Conservation (phyloP, 2,888 invertebrate species). For the Epinotia nisella region DNA sequence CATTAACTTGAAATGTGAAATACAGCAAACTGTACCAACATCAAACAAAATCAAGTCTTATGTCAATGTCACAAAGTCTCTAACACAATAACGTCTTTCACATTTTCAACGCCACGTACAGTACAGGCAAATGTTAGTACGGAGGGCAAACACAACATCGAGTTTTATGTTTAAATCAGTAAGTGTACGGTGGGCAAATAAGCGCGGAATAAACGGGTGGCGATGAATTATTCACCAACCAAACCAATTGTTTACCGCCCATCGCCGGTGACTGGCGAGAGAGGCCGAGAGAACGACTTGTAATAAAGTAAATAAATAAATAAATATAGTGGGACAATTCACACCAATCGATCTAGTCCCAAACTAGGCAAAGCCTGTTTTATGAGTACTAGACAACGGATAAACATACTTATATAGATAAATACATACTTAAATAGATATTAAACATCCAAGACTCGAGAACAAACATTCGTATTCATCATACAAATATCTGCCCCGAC, state of each 20-base stretch:
- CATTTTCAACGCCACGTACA: background rate
- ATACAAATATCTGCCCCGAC: too few species aligned
- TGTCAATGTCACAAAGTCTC: background rate
- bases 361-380: too few species aligned
- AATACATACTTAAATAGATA: too few species aligned
- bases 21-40: too few species aligned
- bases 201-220: constrained; percentile 28
- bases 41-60: background rate
- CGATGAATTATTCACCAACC: constrained; percentile 41
- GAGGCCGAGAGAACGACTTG: constrained; percentile 1
- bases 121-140: constrained; percentile 14
- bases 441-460: too few species aligned
- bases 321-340: too few species aligned
- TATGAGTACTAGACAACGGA: too few species aligned
- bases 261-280: background rate
- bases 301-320: too few species aligned
- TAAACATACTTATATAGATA: too few species aligned
- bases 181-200: constrained; percentile 38
- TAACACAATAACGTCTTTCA: background rate
- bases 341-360: too few species aligned
- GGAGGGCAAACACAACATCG: constrained; percentile 20
- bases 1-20: too few species aligned
- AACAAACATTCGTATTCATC: too few species aligned
- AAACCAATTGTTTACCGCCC: constrained; percentile 41
- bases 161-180: constrained; percentile 38